A percentile compares a stretch with the other conserved stretches of the same genome.
phyloP scores from a whole-genome alignment of 2,888 invertebrate species.

The Dusona sp. region DNA sequence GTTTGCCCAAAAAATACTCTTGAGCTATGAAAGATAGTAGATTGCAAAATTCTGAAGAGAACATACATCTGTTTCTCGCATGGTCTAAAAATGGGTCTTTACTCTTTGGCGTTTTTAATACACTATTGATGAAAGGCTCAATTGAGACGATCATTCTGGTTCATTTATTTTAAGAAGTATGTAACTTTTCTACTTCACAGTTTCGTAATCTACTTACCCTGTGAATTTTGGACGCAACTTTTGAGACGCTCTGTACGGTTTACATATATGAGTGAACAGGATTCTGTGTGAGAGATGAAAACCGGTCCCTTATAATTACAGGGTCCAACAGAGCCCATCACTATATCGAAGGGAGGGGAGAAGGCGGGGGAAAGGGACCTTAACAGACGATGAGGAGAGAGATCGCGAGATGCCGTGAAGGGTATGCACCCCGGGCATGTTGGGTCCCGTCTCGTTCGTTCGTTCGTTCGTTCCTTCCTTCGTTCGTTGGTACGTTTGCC shows the following conservation, averaged over 20 bases:
- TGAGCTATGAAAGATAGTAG: neutral
- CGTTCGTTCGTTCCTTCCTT: constrained; percentile 50
- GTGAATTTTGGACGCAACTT: neutral
- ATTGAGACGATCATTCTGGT: neutral
- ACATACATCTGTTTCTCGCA: neutral
- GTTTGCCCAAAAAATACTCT: neutral
- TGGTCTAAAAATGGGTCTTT: neutral
- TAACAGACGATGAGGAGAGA: constrained; percentile 4
- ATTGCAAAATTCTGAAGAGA: neutral
- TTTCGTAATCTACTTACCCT: neutral
- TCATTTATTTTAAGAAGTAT: no score
- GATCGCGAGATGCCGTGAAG: constrained; percentile 34
- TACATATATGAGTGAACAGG: constrained; percentile 8
- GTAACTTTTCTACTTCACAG: neutral
- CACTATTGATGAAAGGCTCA: neutral
- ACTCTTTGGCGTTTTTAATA: no score
- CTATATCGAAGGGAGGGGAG: constrained; percentile 57
- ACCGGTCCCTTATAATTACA: constrained; percentile 81
- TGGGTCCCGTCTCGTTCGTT: constrained; percentile 60
- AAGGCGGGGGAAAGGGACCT: constrained; percentile 30
- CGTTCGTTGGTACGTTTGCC: constrained; percentile 51
- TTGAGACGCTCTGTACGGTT: constrained; percentile 12
- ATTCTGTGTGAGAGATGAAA: constrained; percentile 60
- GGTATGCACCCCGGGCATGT: constrained; percentile 69
- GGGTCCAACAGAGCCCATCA: constrained; percentile 72